Percentiles rank a stretch among this genome's conserved stretches.
Conservation (phyloP, 2,113 vertebrate species). For the Capreolus pygargus region DNA sequence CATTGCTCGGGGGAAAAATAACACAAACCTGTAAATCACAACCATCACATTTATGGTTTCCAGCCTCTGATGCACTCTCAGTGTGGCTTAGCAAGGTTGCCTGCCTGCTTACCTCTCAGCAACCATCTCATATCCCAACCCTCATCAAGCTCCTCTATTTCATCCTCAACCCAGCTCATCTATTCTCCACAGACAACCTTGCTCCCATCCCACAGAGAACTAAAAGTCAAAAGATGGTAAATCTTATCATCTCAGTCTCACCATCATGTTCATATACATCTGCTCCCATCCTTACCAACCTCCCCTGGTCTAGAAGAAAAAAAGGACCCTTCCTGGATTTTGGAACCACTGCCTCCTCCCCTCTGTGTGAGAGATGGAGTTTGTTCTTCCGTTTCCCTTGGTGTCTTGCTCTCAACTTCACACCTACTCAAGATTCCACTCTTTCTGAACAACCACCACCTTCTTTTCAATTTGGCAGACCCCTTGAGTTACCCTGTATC, state of each 20-base stretch:
- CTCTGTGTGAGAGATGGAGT: neutral
- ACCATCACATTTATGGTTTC: neutral
- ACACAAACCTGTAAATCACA: neutral
- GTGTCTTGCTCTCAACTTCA: neutral
- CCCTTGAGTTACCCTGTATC: too few species aligned
- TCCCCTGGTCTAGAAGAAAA: neutral
- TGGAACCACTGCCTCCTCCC: neutral
- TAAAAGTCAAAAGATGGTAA: neutral
- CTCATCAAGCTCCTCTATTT: neutral
- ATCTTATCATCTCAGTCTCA: neutral
- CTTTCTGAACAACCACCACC: neutral
- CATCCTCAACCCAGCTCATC: neutral
- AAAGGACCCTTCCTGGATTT: neutral
- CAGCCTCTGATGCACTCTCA: neutral
- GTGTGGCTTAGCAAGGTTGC: neutral
- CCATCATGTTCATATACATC: neutral
- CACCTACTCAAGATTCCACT: neutral
- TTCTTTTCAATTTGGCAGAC: neutral
- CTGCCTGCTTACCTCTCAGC: neutral
- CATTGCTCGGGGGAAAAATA: neutral
- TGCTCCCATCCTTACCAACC: neutral
- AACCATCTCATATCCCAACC: neutral
- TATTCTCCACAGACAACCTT: neutral
- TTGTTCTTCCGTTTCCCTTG: neutral
- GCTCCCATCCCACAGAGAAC: neutral